phyloP scores from a whole-genome alignment of 2,113 vertebrate genomes.

The Eupsittula cactorum region DNA sequence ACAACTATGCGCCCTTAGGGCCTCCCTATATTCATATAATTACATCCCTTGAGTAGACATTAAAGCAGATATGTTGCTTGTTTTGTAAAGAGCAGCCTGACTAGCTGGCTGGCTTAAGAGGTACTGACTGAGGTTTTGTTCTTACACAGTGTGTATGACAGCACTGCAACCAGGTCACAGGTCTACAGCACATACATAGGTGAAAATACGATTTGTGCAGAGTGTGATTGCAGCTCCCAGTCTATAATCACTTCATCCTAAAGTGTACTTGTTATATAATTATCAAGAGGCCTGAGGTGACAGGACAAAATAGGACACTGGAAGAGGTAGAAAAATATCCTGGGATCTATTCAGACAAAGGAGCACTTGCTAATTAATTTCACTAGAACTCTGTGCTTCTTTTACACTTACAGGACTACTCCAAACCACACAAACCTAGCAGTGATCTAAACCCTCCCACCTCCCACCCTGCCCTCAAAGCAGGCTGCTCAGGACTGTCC shows the following conservation, averaged over 20 bases:
- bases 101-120: neutral
- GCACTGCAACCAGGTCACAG: neutral
- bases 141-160: neutral
- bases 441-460: neutral
- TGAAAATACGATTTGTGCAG: slow-evolving; percentile 56
- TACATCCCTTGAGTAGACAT: neutral
- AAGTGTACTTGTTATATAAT: slow-evolving; percentile 61
- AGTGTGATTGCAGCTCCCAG: slow-evolving; percentile 32
- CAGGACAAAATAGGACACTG: slow-evolving; percentile 36
- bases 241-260: slow-evolving; percentile 49
- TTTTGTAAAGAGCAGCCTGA: neutral
- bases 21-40: slow-evolving; percentile 14
- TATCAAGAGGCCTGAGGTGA: slow-evolving; percentile 21
- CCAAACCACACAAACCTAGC: neutral
- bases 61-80: neutral
- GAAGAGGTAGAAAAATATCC: slow-evolving; percentile 16
- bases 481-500: neutral
- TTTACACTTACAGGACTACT: neutral
- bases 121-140: neutral
- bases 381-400: neutral
- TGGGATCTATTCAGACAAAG: slow-evolving; percentile 21
- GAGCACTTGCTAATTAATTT: slow-evolving; percentile 41
- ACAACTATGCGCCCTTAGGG: neutral
- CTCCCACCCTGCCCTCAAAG: neutral
- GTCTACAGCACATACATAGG: neutral